Evolutionary conservation across 2,113 vertebrate genomes (phyloP), one percentile per base, ranked within the genome.

Genomic region (Dicaeum eximium): DNA sequence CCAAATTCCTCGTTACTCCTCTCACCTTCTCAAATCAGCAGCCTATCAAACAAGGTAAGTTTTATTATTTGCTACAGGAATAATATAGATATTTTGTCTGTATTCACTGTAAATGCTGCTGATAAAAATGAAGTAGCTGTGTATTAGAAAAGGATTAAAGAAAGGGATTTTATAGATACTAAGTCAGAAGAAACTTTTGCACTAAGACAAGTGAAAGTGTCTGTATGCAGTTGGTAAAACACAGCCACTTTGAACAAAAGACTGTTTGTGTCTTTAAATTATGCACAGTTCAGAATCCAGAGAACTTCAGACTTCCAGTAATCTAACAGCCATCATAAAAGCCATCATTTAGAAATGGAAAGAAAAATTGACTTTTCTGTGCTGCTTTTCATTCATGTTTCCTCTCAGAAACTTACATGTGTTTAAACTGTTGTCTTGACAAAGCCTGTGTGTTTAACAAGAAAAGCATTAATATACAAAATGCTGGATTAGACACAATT

Each of bases 21-120:
- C 97, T 99, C 93, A 98, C 98, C n/a, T 99, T 98, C 95, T 98
- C 97, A 42, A 99, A 98, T 94, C 98, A 98, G 91, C 99, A 99
- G 80, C 98, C 99, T 73, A 99, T 99, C 96, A 98, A 98, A 48
- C 98, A 98, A 96, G 99, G 99, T 99, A 96, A 98, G 99, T 95
- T 3, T 6, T 71, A 54, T 11, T 66, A 54, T 57, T 74, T 73
- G 11, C 20, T 80, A 37, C 27, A 28, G 16, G 23, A 73, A 50
- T 87, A 70, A 40, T 56, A 12, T 1, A 28, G 50, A 54, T 75
- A 13, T 18, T 75, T 27, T 80, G 24, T 74, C n/a, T 78, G n/a
- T 62, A n/a, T 45, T 78, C 31, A 20, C 44, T 88, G 48, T 57
- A 88, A 92, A 71, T 74, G 65, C 57, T 71, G 28, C 45, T 83